Conservation (phyloP, 2,113 vertebrate genomes). For the Fulmarus glacialis region DNA sequence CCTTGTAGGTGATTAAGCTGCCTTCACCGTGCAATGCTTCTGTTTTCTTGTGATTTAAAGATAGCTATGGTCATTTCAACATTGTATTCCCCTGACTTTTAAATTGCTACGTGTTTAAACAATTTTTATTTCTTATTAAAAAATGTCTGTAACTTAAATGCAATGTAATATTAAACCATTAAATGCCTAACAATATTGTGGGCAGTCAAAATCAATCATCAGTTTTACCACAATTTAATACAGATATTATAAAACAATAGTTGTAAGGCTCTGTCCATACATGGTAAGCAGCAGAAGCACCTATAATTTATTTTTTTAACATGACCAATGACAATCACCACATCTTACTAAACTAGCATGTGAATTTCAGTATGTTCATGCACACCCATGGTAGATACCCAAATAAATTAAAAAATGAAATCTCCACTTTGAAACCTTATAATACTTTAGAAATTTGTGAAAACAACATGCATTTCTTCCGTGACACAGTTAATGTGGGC, state of each 20-base stretch:
- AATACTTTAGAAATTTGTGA: not conserved
- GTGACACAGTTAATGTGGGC: not conserved
- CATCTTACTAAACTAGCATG: not conserved
- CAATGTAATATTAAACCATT: not conserved
- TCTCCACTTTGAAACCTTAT: not conserved
- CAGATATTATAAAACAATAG: not conserved
- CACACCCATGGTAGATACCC: not conserved
- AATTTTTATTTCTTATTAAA: not conserved
- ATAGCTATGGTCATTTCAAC: not conserved
- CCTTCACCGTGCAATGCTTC: rapidly evolving
- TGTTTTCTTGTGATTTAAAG: not conserved
- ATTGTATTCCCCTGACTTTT: not conserved
- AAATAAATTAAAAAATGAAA: not conserved
- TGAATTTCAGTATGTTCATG: not conserved
- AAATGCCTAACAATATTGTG: not conserved
- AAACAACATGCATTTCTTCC: not conserved
- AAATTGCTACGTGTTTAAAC: not conserved
- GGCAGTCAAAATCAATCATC: not conserved
- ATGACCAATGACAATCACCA: not conserved
- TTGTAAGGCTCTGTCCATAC: not conserved
- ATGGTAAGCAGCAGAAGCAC: not conserved
- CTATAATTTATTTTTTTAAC: not conserved
- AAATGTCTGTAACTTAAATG: not conserved
- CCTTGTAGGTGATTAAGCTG: not conserved
- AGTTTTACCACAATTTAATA: not conserved